These are phyloP conservation scores for Trichogramma evanescens DNA, from an alignment of 2,888 invertebrate species.

Conservation along the genomic window DNA sequence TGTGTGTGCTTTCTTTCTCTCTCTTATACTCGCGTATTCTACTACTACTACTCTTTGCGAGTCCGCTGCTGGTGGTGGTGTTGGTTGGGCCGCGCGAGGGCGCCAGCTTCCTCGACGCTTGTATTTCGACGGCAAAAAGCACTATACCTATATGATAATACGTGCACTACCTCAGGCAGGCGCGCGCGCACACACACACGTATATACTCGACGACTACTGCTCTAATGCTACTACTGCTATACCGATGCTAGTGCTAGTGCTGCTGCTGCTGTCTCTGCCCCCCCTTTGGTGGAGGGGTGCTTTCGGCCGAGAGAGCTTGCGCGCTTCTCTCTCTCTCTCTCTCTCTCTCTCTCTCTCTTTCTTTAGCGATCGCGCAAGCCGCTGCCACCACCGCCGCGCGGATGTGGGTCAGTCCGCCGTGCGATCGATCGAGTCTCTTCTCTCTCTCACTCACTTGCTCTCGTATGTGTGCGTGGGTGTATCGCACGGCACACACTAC, in stretches of 20 bases:
- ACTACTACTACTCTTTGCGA: conserved; percentile 26
- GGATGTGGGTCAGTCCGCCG: not conserved
- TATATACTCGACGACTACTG: not conserved
- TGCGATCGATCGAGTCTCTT: conserved; percentile 30
- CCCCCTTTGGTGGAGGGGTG: conserved; percentile 6
- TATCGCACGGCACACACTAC: not conserved
- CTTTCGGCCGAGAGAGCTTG: not conserved
- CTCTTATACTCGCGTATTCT: not conserved
- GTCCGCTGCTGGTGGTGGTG: conserved; percentile 27
- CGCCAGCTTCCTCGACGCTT: not conserved
- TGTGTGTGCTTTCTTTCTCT: not conserved
- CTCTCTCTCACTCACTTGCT: conserved; percentile 43
- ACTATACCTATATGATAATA: too few species aligned
- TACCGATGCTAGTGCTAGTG: too few species aligned
- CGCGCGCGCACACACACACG: not conserved
- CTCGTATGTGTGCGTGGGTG: conserved; percentile 33
- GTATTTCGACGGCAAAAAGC: too few species aligned
- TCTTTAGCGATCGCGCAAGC: conserved; percentile 2
- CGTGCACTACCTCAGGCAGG: not conserved
- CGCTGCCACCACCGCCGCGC: conserved; percentile 5
- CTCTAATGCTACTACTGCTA: conserved; percentile 6
- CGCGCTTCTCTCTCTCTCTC: conserved; percentile 16
- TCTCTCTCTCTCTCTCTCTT: conserved; percentile 11
- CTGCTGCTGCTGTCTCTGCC: conserved; percentile 8
- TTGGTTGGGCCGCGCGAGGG: not conserved